Conservation (phyloP, 2,888 invertebrate genomes). For the Oscheius sp. region DNA sequence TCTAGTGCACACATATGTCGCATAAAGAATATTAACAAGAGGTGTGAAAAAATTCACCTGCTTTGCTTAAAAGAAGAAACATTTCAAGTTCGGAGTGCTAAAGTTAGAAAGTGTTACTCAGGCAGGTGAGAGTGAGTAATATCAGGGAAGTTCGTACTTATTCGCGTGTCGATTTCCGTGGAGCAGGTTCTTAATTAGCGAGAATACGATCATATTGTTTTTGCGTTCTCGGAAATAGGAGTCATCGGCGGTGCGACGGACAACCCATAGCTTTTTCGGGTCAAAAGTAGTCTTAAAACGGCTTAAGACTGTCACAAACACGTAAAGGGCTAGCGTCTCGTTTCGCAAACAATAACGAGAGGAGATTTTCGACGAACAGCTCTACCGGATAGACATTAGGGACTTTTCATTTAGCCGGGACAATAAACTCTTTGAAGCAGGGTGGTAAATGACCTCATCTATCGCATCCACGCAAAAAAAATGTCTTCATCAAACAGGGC, state of each 20-base stretch:
- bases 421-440: background rate
- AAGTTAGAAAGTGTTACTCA: too few species aligned
- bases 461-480: background rate
- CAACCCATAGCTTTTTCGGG: too few species aligned
- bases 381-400: background rate
- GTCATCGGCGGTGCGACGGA: too few species aligned
- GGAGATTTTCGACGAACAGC: background rate
- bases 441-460: slow-evolving; percentile 1
- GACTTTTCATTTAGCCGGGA: slow-evolving; percentile 4
- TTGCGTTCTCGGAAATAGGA: slow-evolving; percentile 2
- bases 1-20: too few species aligned
- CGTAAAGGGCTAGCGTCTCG: too few species aligned
- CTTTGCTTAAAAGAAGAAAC: too few species aligned
- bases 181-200: background rate
- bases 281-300: too few species aligned
- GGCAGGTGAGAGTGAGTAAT: too few species aligned
- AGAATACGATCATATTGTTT: slow-evolving; percentile 11
- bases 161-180: background rate
- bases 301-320: too few species aligned
- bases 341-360: background rate
- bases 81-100: too few species aligned
- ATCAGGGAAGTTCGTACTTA: background rate
- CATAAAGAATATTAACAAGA: too few species aligned
- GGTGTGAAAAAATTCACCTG: too few species aligned
- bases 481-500: slow-evolving; percentile 16